These are phyloP conservation scores for Pristionchus fissidentatus DNA, from an alignment of 2,888 invertebrate genomes.

Conservation along the genomic window DNA sequence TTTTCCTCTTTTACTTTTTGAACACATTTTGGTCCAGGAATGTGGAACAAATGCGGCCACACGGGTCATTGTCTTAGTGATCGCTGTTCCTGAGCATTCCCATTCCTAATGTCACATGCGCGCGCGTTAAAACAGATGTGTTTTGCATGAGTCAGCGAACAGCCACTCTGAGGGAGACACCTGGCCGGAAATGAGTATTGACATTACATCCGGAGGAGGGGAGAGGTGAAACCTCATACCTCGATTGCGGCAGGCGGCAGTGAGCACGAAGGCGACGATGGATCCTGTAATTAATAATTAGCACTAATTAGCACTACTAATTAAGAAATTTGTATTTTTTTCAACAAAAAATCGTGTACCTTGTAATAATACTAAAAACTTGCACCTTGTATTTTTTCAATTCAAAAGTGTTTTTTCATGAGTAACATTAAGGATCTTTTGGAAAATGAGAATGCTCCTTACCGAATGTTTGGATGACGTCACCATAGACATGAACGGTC, in stretches of 20 bases:
- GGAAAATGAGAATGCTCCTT: background rate
- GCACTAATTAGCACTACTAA: too few relatives aligned
- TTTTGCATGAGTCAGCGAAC: too few relatives aligned
- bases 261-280: conserved; percentile 64
- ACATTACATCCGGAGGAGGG: background rate
- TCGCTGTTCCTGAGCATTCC: too few relatives aligned
- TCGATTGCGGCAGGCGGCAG: conserved; percentile 68
- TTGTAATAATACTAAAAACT: too few relatives aligned
- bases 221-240: too few relatives aligned
- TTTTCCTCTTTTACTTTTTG: too few relatives aligned
- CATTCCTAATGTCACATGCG: too few relatives aligned
- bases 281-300: conserved; percentile 51
- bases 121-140: too few relatives aligned
- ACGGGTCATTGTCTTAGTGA: too few relatives aligned
- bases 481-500: conserved; percentile 52
- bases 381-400: too few relatives aligned
- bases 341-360: background rate
- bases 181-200: background rate
- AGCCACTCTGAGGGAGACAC: background rate
- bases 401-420: background rate
- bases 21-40: too few relatives aligned
- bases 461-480: conserved; percentile 60
- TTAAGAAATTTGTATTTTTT: background rate
- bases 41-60: too few relatives aligned
- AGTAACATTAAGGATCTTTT: background rate